These are phyloP conservation scores for Bujurquina vittata DNA, from an alignment of 2,113 vertebrate genomes.

Conservation along the genomic window DNA sequence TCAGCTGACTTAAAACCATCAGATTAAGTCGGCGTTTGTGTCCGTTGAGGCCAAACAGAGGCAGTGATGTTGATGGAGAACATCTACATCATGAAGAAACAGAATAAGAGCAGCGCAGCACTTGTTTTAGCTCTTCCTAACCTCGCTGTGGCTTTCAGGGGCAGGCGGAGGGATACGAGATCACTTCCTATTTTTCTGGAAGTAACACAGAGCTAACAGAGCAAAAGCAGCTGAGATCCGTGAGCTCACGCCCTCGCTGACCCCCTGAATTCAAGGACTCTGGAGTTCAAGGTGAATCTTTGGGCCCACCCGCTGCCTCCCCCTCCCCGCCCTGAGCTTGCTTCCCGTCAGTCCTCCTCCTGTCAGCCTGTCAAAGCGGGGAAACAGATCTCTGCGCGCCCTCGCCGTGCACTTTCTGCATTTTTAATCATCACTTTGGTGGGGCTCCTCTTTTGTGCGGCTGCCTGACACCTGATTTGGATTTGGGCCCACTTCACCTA, in stretches of 20 bases:
- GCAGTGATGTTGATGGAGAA: neutral
- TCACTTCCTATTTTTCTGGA: neutral
- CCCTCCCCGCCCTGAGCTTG: neutral
- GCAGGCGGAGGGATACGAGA: neutral
- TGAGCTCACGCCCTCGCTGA: neutral
- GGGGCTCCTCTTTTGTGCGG: neutral
- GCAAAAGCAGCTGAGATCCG: neutral
- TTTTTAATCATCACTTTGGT: neutral
- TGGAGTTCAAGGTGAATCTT: slow-evolving; percentile 13
- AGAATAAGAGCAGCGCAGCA: too few species aligned
- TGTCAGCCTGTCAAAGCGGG: slow-evolving; percentile 12
- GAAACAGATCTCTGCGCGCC: slow-evolving; percentile 1
- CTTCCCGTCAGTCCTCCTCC: slow-evolving; percentile 45
- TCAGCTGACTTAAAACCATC: neutral
- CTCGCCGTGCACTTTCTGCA: neutral
- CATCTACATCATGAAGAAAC: neutral
- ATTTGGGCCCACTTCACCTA: slow-evolving; percentile 1
- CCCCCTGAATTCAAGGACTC: neutral
- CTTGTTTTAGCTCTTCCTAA: too few species aligned
- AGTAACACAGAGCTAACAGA: neutral
- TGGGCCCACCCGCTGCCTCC: neutral
- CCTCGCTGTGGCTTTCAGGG: neutral
- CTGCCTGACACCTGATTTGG: slow-evolving; percentile 2
- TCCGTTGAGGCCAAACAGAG: neutral
- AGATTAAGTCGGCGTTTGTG: neutral